A percentile compares a stretch with the other conserved stretches of the same genome.
Conservation (phyloP, 2,797 vertebrate species). For the Euphonia xanthogaster region DNA sequence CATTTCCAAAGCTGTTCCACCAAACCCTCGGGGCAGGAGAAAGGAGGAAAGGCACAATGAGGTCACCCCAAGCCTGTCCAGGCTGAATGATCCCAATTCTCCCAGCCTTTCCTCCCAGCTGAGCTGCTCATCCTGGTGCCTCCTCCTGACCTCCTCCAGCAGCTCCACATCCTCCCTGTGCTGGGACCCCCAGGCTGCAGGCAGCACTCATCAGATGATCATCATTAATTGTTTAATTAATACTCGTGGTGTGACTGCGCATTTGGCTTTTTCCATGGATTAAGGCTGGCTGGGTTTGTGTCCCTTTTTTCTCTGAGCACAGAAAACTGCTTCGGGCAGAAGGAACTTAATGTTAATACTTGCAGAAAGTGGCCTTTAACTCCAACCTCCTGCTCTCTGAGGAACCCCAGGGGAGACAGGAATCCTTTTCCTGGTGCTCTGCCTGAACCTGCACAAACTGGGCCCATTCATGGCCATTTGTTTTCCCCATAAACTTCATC, state of each 20-base stretch:
- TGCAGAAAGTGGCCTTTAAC: slow-evolving; percentile 19
- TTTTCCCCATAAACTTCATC: not conserved
- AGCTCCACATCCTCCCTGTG: not conserved
- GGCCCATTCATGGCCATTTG: accelerated
- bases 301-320: not conserved
- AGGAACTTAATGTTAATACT: not conserved
- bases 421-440: not conserved
- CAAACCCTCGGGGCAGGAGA: not conserved
- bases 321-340: not conserved
- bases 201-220: not conserved
- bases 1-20: not conserved
- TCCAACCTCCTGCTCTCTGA: not conserved
- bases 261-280: not conserved
- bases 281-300: not conserved
- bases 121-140: not conserved
- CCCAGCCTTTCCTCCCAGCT: not conserved
- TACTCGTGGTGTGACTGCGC: not conserved
- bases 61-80: not conserved
- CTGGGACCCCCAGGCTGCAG: not conserved
- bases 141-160: not conserved
- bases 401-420: not conserved
- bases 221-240: not conserved
- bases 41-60: not conserved
- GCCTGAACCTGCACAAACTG: not conserved
- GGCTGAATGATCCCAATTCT: not conserved